Percentiles rank a stretch among this genome's conserved stretches.
Conservation (phyloP, 1,140 invertebrate genomes). For the Muscidifurax raptorellus region DNA sequence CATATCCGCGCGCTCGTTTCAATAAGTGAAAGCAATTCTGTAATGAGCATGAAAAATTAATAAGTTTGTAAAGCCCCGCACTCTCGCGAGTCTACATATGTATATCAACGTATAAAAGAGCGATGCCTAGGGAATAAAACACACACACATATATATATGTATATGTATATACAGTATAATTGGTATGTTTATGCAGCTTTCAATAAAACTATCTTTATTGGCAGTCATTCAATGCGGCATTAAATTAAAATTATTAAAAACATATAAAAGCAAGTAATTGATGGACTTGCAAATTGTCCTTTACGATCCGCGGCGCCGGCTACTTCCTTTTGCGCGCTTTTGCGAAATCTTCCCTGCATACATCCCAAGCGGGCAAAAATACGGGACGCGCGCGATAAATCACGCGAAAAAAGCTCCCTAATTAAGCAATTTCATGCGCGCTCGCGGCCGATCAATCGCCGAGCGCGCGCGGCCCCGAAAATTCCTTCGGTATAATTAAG, state of each 20-base stretch:
- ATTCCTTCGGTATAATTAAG: slow-evolving; percentile 43
- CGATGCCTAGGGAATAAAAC: slow-evolving; percentile 34
- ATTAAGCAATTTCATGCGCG: slow-evolving; percentile 42
- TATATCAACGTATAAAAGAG: neutral
- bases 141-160: neutral
- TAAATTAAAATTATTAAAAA: slow-evolving; percentile 51
- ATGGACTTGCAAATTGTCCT: slow-evolving; percentile 38
- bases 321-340: slow-evolving; percentile 1
- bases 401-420: slow-evolving; percentile 18
- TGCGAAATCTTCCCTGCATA: neutral
- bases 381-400: neutral
- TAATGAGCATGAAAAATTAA: slow-evolving; percentile 47
- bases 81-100: neutral
- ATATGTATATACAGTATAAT: slow-evolving; percentile 6
- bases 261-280: slow-evolving; percentile 44
- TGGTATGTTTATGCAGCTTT: slow-evolving; percentile 39
- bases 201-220: slow-evolving; percentile 43
- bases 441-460: neutral
- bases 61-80: slow-evolving; percentile 36
- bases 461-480: neutral
- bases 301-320: slow-evolving; percentile 7
- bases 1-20: neutral
- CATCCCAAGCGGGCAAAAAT: neutral
- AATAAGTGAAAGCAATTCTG: slow-evolving; percentile 28
- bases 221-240: slow-evolving; percentile 28